These are phyloP conservation scores for Trypoxylon attenuatum DNA, from an alignment of 2,888 invertebrate genomes.

Conservation along the genomic window DNA sequence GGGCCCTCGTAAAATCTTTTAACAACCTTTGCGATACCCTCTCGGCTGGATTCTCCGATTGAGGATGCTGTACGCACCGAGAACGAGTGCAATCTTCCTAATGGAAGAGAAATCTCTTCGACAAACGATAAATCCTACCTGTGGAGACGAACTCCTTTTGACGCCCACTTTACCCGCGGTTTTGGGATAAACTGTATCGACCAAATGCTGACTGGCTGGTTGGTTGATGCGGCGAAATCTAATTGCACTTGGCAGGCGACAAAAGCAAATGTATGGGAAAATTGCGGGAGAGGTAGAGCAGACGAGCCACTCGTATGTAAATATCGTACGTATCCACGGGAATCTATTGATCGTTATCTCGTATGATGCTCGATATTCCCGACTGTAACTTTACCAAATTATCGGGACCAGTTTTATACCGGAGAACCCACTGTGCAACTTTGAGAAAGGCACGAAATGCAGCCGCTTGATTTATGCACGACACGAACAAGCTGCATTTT, in stretches of 20 bases:
- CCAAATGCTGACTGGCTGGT: not conserved
- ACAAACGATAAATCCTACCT: slow-evolving; percentile 6
- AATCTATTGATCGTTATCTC: too few species aligned
- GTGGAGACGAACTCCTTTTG: not conserved
- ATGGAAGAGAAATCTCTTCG: slow-evolving; percentile 45
- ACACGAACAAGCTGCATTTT: slow-evolving; percentile 17
- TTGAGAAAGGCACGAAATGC: slow-evolving; percentile 8
- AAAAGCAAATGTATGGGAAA: too few species aligned
- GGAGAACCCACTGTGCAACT: slow-evolving; percentile 1
- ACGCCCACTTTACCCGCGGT: slow-evolving; percentile 1
- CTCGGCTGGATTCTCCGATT: not conserved
- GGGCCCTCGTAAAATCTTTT: slow-evolving; percentile 7
- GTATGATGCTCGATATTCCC: not conserved
- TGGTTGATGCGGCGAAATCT: too few species aligned
- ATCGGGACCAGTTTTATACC: not conserved
- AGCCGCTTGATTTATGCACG: slow-evolving; percentile 24
- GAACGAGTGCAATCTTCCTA: slow-evolving; percentile 47
- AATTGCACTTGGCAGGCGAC: too few species aligned
- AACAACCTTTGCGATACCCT: not conserved
- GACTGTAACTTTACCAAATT: not conserved
- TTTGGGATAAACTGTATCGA: not conserved
- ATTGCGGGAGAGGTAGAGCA: too few species aligned
- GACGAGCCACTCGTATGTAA: too few species aligned
- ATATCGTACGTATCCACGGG: too few species aligned
- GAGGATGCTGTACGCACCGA: slow-evolving; percentile 4